Evolutionary conservation across 2,797 vertebrate species (phyloP).

Genomic region (Hemibagrus guttatus): DNA sequence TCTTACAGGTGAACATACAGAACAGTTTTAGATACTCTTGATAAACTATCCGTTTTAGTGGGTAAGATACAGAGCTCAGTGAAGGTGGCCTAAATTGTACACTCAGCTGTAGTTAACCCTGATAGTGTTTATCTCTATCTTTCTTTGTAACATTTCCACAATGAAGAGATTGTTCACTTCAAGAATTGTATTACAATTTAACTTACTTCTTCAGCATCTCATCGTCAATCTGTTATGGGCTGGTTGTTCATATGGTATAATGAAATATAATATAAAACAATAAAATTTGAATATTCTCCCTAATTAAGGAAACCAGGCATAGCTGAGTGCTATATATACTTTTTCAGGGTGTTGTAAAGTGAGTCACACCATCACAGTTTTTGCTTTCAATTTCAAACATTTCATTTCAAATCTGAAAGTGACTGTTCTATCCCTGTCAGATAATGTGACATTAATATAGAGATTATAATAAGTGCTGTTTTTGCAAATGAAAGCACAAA

Average conservation of each 20-base stretch:
- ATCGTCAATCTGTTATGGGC: neutral
- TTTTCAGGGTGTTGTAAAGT: neutral
- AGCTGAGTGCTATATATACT: neutral
- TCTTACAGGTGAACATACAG: neutral
- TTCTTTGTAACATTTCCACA: neutral
- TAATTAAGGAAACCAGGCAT: neutral
- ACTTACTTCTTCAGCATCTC: neutral
- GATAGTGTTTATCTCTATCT: neutral
- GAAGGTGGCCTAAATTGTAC: neutral
- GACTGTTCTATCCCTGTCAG: neutral
- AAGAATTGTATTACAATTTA: neutral
- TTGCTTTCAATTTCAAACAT: slow-evolving; percentile 9
- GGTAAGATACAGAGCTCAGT: neutral
- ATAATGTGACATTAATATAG: neutral
- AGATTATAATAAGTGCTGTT: neutral
- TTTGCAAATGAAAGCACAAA: neutral
- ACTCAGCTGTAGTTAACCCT: neutral
- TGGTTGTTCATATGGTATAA: neutral
- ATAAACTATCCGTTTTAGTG: neutral
- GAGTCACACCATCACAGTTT: neutral
- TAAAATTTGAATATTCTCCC: neutral
- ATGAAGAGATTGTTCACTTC: neutral
- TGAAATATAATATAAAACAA: neutral
- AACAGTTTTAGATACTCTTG: neutral
- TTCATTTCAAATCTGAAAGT: neutral